Evolutionary conservation across 2,113 vertebrate genomes (phyloP), one percentile per base, ranked within the genome.

Genomic region (Vimba vimba): DNA sequence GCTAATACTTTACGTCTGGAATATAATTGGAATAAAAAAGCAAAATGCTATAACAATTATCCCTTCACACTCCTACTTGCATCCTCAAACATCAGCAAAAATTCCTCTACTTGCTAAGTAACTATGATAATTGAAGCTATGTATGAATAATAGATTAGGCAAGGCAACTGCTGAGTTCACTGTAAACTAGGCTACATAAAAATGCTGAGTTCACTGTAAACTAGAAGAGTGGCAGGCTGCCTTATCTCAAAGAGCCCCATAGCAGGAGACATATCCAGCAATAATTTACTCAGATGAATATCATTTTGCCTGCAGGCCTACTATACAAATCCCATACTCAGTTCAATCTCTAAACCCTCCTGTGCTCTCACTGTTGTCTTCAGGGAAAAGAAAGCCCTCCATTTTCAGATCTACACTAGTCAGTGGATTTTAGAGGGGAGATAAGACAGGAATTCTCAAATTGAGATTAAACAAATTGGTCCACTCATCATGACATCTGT

Each of bases 381-480:
- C 7, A 52, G 50, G 80, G 57, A 83, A 85, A 75, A 19, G 5
- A 39, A 7, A n/a, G n/a, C 60, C 60, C 66, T 47, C 8, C 25
- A 66, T 21, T 39, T 39, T 79, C 13, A n/a, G 57, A 85, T 57
- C 6, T 74, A 23, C 77, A 79, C 4, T 36, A 55, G 43, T 83
- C 27, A 21, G 3, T 52, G 45, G 30, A 83, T 52, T 52, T 68
- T 27, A 47, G 55, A 77, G 39, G 52, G 30, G 17, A 83, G 84
- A 84, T 68, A 64, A 86, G 81, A 69, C 23, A 79, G 81, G 81
- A 89, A 89, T 66, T 78, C 17, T 68, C 83, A 78, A 30, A 79
- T 84, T 81, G 57, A 62, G 80, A 69, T 52, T 1, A 43, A 68
- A 33, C 69, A 76, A 87, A 78, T 74, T 73, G 17, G 47, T 50